phyloP scores from a whole-genome alignment of 2,888 invertebrate species.

The Leptopilina syphax region DNA sequence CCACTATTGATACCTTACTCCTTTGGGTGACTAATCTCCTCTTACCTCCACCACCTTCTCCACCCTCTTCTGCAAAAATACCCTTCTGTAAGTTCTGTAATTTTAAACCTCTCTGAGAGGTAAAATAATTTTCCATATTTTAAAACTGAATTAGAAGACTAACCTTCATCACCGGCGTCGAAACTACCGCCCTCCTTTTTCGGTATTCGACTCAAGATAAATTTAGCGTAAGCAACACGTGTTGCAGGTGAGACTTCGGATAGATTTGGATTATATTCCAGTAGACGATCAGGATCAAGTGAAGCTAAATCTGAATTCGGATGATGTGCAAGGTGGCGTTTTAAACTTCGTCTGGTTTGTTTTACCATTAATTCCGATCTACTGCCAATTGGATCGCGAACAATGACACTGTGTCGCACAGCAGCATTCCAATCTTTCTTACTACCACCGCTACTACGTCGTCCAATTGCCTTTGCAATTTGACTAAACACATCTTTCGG shows the following conservation, averaged over 20 bases:
- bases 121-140: background rate
- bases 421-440: constrained; percentile 92
- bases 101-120: background rate
- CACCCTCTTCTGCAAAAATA: constrained; percentile 43
- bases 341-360: constrained; percentile 84
- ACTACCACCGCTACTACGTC: constrained; percentile 78
- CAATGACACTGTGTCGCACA: constrained; percentile 84
- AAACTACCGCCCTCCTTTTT: constrained; percentile 41
- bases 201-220: constrained; percentile 84
- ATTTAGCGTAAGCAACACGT: constrained; percentile 91
- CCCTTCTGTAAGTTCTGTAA: background rate
- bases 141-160: background rate
- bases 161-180: constrained; percentile 39
- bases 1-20: constrained; percentile 52
- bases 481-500: constrained; percentile 90
- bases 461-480: constrained; percentile 88
- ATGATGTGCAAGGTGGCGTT: constrained; percentile 84
- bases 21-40: constrained; percentile 50
- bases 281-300: constrained; percentile 85
- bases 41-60: constrained; percentile 3
- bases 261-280: constrained; percentile 90
- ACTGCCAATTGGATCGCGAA: constrained; percentile 88
- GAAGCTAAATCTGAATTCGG: constrained; percentile 81
- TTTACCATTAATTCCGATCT: constrained; percentile 83
- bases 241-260: constrained; percentile 87